phyloP scores from a whole-genome alignment of 2,888 invertebrate genomes.

The Sesia bembeciformis region DNA sequence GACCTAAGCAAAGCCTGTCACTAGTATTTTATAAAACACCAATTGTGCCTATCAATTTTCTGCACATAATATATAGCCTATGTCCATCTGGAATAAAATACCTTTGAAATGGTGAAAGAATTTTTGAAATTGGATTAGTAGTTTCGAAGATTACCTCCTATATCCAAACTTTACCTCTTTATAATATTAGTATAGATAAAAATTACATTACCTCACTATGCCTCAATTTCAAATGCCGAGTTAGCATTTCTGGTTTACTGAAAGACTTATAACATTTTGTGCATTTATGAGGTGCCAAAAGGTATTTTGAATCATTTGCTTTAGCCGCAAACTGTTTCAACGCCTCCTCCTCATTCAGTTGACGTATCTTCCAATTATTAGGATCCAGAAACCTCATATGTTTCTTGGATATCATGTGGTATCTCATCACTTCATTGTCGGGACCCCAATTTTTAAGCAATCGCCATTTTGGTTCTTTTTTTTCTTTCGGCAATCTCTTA shows the following conservation, averaged over 20 bases:
- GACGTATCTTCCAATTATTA: conserved; percentile 39
- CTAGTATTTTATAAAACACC: too few species aligned
- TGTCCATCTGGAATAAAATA: too few species aligned
- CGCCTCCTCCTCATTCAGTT: conserved; percentile 51
- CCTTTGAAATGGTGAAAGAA: too few species aligned
- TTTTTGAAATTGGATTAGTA: too few species aligned
- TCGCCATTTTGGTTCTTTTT: neutral
- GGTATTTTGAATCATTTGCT: conserved; percentile 34
- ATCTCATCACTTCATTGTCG: conserved; percentile 2
- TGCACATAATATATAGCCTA: too few species aligned
- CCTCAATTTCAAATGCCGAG: conserved; percentile 36
- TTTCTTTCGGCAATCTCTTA: neutral
- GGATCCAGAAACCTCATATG: conserved; percentile 30
- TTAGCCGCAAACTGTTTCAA: conserved; percentile 34
- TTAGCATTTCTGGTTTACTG: conserved; percentile 46
- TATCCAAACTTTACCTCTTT: too few species aligned
- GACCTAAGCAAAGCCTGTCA: too few species aligned
- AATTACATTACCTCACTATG: conserved; percentile 40
- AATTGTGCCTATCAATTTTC: too few species aligned
- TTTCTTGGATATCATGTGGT: conserved; percentile 1
- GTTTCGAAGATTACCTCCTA: too few species aligned
- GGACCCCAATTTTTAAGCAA: neutral
- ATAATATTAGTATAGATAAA: too few species aligned
- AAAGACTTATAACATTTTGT: conserved; percentile 50
- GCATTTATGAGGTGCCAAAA: conserved; percentile 41